Conservation (phyloP, 2,888 invertebrate genomes). For the Lissocephala sabroskyi region DNA sequence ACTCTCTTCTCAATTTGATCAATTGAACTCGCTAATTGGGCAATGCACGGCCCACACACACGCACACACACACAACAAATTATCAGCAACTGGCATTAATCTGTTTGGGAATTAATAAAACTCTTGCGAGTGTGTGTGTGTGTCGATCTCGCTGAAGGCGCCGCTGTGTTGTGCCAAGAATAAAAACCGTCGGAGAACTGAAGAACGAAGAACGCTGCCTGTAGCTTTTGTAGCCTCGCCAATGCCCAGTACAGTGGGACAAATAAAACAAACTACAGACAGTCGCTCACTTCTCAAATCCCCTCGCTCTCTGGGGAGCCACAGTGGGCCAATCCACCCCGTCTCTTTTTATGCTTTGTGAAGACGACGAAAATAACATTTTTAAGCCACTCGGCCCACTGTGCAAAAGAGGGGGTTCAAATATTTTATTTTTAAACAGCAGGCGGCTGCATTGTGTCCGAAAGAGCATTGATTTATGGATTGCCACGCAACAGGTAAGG, state of each 20-base stretch:
- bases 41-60: too few species aligned
- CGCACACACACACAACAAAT: constrained; percentile 19
- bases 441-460: constrained; percentile 23
- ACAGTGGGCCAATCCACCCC: too few species aligned
- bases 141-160: constrained; percentile 22
- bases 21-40: too few species aligned
- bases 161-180: constrained; percentile 28
- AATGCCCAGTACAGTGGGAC: neutral
- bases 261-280: too few species aligned
- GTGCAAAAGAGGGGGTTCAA: too few species aligned
- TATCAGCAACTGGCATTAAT: constrained; percentile 49
- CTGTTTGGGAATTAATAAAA: constrained; percentile 1
- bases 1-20: too few species aligned
- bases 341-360: too few species aligned
- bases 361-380: too few species aligned
- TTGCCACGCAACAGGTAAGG: constrained; percentile 40
- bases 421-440: constrained; percentile 44
- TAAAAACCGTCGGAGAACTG: constrained; percentile 46
- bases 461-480: constrained; percentile 47
- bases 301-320: too few species aligned
- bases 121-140: neutral
- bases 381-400: too few species aligned
- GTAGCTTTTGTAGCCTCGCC: constrained; percentile 42
- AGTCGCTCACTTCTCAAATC: too few species aligned
- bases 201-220: constrained; percentile 29